Evolutionary conservation across 2,888 invertebrate species (phyloP), one percentile per base, ranked within the genome.

Genomic region (Itoplectis maculator): DNA sequence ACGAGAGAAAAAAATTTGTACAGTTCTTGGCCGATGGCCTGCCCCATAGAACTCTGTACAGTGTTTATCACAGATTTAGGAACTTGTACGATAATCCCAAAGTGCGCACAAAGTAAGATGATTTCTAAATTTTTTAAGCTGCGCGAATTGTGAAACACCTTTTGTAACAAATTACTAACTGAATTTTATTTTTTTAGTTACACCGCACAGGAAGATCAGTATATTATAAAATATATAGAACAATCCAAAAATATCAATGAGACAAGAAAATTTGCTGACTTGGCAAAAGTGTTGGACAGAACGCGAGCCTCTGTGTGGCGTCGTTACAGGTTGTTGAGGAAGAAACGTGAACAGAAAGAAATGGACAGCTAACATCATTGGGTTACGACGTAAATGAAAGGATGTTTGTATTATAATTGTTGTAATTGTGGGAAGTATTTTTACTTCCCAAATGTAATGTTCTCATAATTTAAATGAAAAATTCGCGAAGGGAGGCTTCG

Each of bases 241-340:
- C 74, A 84, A 0, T 83, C 86, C 66, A 73, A 70, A 2, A 78
- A 85, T 18, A 72, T 85, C 8, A 80, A 90, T 37, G 74, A 82
- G 7, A 87, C 54, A 49, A 74, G 86, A 0, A 89, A 88, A 70
- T 91, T 88, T 78, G 59, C 88, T 1, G 89, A 90, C 49, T 82
- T 92, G 61, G 91, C 90, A 0, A 86, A 86, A 79, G 83, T 88
- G 51, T 86, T 92, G 47, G 88, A 88, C n/a, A 87, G 92, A 86
- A 90, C 90, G 0, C 87, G 92, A 79, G 86, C 88, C 13, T 92
- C 92, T 0, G 89, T 92, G 40, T 92, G 90, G 91, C 89, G 92
- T 11, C 88, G 92, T 72, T 90, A 90, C 68, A 66, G 76, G 70
- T 59, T 88, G 18, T 78, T 92, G 45, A 88, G 85, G 15, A 54